Percentiles rank a stretch among this genome's conserved stretches.
phyloP scores from a whole-genome alignment of 2,797 vertebrate species.

The Ptychobarbus kaznakovi region DNA sequence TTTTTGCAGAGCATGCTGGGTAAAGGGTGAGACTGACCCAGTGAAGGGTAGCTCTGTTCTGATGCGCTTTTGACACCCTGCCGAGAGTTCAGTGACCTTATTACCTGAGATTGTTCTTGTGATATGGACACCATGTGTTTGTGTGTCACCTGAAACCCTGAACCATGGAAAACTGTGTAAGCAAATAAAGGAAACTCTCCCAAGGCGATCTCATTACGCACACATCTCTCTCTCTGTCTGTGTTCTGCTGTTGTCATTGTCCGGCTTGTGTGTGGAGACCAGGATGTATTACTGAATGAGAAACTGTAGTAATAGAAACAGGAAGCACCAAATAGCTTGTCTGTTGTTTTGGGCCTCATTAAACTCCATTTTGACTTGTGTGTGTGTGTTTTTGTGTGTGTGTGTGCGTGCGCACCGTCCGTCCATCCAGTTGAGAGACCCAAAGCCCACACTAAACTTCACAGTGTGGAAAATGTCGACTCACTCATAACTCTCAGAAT shows the following conservation, averaged over 20 bases:
- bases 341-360: slow-evolving; percentile 29
- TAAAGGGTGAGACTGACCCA: slow-evolving; percentile 29
- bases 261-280: neutral
- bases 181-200: slow-evolving; percentile 46
- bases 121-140: slow-evolving; percentile 44
- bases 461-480: neutral
- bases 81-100: slow-evolving; percentile 26
- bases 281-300: slow-evolving; percentile 34
- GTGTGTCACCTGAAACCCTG: slow-evolving; percentile 54
- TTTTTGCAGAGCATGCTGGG: slow-evolving; percentile 45
- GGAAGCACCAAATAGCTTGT: slow-evolving; percentile 9
- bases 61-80: slow-evolving; percentile 34
- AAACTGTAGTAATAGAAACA: slow-evolving; percentile 37
- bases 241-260: slow-evolving; percentile 9
- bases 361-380: neutral
- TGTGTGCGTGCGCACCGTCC: too few relatives aligned
- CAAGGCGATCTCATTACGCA: slow-evolving; percentile 43
- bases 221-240: slow-evolving; percentile 14
- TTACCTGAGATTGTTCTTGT: slow-evolving; percentile 46
- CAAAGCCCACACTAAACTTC: neutral
- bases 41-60: neutral
- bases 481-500: neutral
- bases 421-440: neutral
- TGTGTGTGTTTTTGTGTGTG: neutral
- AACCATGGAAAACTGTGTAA: slow-evolving; percentile 30